These are phyloP conservation scores for Gracilinanus agilis DNA, from an alignment of 2,113 vertebrate species.

Conservation along the genomic window DNA sequence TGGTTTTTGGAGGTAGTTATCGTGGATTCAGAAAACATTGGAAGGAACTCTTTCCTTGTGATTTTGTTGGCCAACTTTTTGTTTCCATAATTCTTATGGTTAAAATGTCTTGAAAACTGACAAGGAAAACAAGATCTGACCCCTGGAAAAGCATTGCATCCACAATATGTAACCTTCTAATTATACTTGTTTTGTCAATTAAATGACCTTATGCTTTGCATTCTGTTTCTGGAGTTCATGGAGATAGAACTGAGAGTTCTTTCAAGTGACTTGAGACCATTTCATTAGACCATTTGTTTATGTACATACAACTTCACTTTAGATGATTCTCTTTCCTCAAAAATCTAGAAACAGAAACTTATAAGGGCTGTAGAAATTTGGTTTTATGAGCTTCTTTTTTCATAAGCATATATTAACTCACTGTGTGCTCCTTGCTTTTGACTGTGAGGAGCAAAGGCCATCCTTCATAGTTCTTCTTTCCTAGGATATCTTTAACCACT, in stretches of 20 bases:
- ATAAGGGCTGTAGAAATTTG: constrained; percentile 21
- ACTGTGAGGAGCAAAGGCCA: constrained; percentile 1
- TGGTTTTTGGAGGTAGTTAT: neutral
- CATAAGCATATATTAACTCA: constrained; percentile 17
- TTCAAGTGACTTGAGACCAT: constrained; percentile 31
- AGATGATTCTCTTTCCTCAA: constrained; percentile 10
- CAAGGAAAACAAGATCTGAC: constrained; percentile 42
- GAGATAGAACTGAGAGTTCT: constrained; percentile 1
- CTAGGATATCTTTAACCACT: constrained; percentile 1
- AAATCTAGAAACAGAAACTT: constrained; percentile 17
- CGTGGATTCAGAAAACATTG: neutral
- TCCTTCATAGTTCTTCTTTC: neutral
- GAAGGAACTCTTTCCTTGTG: neutral
- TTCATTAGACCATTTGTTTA: constrained; percentile 42
- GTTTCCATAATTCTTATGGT: constrained; percentile 21
- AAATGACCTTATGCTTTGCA: constrained; percentile 15
- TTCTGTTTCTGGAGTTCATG: neutral
- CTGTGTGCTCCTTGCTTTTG: constrained; percentile 1
- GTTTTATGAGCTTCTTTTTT: constrained; percentile 18
- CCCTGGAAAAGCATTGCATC: constrained; percentile 41
- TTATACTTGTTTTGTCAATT: neutral
- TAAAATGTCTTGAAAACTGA: constrained; percentile 46
- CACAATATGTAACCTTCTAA: constrained; percentile 32
- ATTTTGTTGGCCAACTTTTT: neutral
- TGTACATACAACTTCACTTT: constrained; percentile 32